Percentiles rank a stretch among this genome's conserved stretches.
phyloP scores from a whole-genome alignment of 2,797 vertebrate species.

The Hyperoplus lanceolatus region DNA sequence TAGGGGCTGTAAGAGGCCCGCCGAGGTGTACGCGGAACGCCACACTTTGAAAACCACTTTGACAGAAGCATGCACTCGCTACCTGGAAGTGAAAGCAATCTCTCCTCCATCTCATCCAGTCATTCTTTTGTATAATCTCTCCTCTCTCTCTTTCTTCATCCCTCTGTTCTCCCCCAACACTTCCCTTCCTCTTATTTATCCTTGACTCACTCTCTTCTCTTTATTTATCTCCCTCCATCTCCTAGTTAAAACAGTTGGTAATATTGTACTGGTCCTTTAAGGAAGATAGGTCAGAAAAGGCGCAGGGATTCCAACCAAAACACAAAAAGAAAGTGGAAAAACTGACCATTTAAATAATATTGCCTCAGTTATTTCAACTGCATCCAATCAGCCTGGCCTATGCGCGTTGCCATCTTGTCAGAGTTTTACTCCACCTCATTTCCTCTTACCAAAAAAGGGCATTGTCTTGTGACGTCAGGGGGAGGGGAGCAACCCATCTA shows the following conservation, averaged over 20 bases:
- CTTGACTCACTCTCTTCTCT: neutral
- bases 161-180: neutral
- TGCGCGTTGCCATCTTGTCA: too few relatives aligned
- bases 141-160: conserved; percentile 1
- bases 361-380: too few relatives aligned
- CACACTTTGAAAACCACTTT: conserved; percentile 40
- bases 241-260: neutral
- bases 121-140: neutral
- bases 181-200: neutral
- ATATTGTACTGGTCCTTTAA: neutral
- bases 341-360: too few relatives aligned
- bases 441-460: too few relatives aligned
- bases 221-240: neutral
- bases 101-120: conserved; percentile 31
- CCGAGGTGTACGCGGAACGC: conserved; percentile 32
- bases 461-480: too few relatives aligned
- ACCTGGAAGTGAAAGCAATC: conserved; percentile 46
- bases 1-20: conserved; percentile 44
- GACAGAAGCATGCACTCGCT: conserved; percentile 25
- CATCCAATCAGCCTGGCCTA: too few relatives aligned
- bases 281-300: neutral
- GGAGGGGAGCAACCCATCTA: too few relatives aligned
- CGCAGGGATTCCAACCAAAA: too few relatives aligned
- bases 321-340: neutral
- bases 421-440: too few relatives aligned